Evolutionary conservation across 2,888 invertebrate genomes (phyloP), one percentile per base, ranked within the genome.

Genomic region (Drosophila anceps): DNA sequence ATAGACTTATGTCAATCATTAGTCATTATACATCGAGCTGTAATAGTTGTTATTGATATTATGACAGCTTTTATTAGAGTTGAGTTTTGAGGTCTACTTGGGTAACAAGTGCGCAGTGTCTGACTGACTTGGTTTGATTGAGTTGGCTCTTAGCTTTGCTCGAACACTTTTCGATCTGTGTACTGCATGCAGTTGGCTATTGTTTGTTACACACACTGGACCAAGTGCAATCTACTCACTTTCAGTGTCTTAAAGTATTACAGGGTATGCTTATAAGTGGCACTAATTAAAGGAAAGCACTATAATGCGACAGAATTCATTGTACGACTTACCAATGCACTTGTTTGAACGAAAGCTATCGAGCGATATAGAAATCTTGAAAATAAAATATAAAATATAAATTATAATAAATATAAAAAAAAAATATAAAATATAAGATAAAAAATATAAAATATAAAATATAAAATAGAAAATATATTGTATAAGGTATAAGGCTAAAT

Each of bases 261-360:
- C 39, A 39, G 39, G 27, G 54, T 54, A 54, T 54, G 12, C 10
- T 55, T 54, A 33, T 20, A 50, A 41, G 24, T 53, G 66, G 5
- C 13, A 33, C n/a, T 51, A 76, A 70, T 62, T 66, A 29, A 59
- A 15, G 9, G 10, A 10, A 15, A 35, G 51, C 6, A 20, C 33
- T n/a, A 50, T 3, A 13, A 7, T 12, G 31, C 1, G 7, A 0
- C 1, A n/a, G 18, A 33, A 4, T 9, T 33, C 18, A 2, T n/a
- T n/a, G 5, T 10, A 48, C 12, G 18, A 31, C 2, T 13, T 18
- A 0, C 2, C n/a, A 48, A 48, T 48, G n/a, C 27, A 15, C 43
- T 43, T 12, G 10, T 24, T 20, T 15, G n/a, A 35, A 13, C 0
- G 37, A 39, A n/a, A n/a, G n/a, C n/a, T n/a, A n/a, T n/a, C n/a